Evolutionary conservation across 2,113 vertebrate genomes (phyloP).

Genomic region (Electrona antarctica): DNA sequence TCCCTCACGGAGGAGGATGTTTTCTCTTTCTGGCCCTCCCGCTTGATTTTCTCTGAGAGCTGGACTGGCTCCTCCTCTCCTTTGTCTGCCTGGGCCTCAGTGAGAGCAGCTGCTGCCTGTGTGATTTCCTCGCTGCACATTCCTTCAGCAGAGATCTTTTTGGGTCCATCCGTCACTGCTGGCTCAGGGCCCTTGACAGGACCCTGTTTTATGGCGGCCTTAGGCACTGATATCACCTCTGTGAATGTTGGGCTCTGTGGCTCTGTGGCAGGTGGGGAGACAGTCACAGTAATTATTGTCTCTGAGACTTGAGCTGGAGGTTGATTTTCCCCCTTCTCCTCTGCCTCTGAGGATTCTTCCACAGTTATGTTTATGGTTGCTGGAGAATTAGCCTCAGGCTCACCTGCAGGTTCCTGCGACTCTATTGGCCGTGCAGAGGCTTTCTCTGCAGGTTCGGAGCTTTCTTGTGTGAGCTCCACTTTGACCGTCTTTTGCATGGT

Average conservation of each 20-base stretch:
- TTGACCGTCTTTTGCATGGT: conserved; percentile 39
- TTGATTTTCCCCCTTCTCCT: conserved; percentile 69
- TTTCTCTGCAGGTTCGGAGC: conserved; percentile 28
- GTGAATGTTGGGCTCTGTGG: conserved; percentile 8
- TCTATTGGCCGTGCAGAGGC: conserved; percentile 16
- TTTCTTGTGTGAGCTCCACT: conserved; percentile 28
- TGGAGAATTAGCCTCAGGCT: conserved; percentile 31
- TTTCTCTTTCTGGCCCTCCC: conserved; percentile 78
- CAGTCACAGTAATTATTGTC: conserved; percentile 38
- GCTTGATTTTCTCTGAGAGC: conserved; percentile 77
- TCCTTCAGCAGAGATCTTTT: conserved; percentile 69
- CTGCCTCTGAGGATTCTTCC: conserved; percentile 58
- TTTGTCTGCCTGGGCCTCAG: conserved; percentile 79
- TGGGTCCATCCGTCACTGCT: conserved; percentile 41
- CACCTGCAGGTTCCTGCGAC: conserved; percentile 30
- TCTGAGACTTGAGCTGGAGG: conserved; percentile 30
- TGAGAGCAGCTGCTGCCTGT: conserved; percentile 76
- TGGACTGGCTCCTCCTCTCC: conserved; percentile 76
- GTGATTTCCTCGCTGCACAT: conserved; percentile 68
- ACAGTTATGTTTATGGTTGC: conserved; percentile 33
- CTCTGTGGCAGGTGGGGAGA: conserved; percentile 37
- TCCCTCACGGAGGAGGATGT: conserved; percentile 76
- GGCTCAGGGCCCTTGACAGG: conserved; percentile 32
- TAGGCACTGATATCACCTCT: conserved; percentile 43
- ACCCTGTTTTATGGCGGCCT: conserved; percentile 31